Base-by-base conservation (phyloP, 2,797 vertebrate species). In the Smutsia temminckii region DNA sequence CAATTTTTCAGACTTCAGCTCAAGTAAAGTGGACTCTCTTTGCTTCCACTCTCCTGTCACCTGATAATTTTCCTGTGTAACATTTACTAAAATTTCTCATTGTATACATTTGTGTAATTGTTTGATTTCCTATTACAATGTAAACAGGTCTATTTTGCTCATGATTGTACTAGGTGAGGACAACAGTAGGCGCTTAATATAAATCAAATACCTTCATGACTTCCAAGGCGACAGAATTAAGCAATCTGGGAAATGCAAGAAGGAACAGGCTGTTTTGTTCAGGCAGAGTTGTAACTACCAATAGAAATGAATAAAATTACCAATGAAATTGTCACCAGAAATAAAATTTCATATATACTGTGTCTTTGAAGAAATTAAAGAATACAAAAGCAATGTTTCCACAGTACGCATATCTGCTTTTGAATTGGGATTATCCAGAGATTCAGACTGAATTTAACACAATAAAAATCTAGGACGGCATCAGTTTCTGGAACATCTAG, bases 371-470 rank as follows among this genome's bases (percentile, higher is more conserved):
- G 6, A 78, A 78, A 72, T 86, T 87, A 88, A 42, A 63, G 42
- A 93, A 74, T 12, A 84, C 71, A 51, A 96, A 34, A n/a, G 46
- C 11, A 91, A 85, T 84, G 75, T 96, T 89, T 89, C 63, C 66
- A 40, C 2, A 27, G 9, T 55, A 95, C 93, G 88, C 4, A 20
- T 23, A 46, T 42, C 66, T 96, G 63, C 68, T 96, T 91, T 89
- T 79, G 91, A 97, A 55, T 71, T 93, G 29, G 85, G 21, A 97
- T 72, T 96, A 68, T 94, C 72, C 68, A 29, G 37, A 55, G 46
- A 40, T 13, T 97, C 91, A 89, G 95, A 93, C 66, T 64, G 3
- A n/a, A 85, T 10, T 51, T 93, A 74, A 88, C 42, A 71, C 72
- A 92, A 85, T 21, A 95, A 93, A 92, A 68, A 66, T 78, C 79